Evolutionary conservation across 2,888 invertebrate species (phyloP), one percentile per base, ranked within the genome.

Genomic region (Eupithecia tripunctaria): DNA sequence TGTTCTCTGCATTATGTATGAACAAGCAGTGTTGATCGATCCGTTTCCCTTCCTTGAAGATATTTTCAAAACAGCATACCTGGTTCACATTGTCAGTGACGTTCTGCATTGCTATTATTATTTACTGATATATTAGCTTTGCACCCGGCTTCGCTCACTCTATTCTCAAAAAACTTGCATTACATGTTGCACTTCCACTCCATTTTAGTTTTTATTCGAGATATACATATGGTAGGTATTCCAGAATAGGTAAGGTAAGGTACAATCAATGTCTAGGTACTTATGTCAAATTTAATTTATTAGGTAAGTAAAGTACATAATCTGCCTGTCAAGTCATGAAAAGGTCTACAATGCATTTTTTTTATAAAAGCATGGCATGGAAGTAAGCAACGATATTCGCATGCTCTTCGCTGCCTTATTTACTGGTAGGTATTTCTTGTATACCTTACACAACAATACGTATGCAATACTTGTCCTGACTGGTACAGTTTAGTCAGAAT

Each of bases 51-150:
- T 66, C 74, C 60, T 65, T 56, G 38, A 25, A 47, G 32, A 14
- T 38, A 8, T n/a, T 56, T 56, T 79, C 77, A 81, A 83, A 81
- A 63, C 62, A 63, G 32, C 62, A 63, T 63, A 32, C 62, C 36
- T 63, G 83, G 75, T 81, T 84, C 83, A 83, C 82, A 79, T 82
- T 85, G 76, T 74, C 80, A 81, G 75, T 56, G 56, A 56, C 56
- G 56, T 56, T 12, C 21, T 56, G 14, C 56, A 12, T 4, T 25
- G 56, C 56, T 56, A 56, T 56, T 51, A 51, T 21, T 3, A 51
- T 12, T 21, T 56, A 56, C 14, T 10, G n/a, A n/a, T n/a, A 56
- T 25, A 56, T 25, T 56, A 56, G 25, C 12, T 56, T 56, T 56
- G 56, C 25, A 1, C 5, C 12, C 56, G 56, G 4, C 25, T 56